These are phyloP conservation scores for Heliconius congener DNA, from an alignment of 1,140 invertebrate species.

Conservation along the genomic window DNA sequence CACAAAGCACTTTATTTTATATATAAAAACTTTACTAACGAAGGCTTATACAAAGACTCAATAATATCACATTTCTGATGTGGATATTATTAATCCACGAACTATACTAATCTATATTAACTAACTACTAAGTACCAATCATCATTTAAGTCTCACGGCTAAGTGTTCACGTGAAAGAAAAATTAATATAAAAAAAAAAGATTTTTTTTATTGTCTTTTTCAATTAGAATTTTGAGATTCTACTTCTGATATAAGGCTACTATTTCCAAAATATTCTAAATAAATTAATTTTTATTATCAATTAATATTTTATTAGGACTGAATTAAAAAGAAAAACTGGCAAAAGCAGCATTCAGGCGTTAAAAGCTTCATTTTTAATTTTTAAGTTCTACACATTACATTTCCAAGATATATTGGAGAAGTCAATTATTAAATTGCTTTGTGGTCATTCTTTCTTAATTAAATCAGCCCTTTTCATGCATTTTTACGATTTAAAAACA, in stretches of 20 bases:
- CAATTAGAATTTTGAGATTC: constrained; percentile 18
- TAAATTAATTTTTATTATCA: not conserved
- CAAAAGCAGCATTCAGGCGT: not conserved
- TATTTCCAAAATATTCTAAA: too few species aligned
- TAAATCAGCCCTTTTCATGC: not conserved
- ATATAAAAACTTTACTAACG: constrained; percentile 62
- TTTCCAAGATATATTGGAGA: not conserved
- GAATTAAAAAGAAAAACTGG: not conserved
- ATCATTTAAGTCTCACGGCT: constrained; percentile 39
- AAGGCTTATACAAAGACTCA: constrained; percentile 80
- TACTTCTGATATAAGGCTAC: constrained; percentile 2
- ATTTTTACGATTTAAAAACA: not conserved
- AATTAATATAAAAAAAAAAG: not conserved
- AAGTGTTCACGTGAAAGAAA: constrained; percentile 24
- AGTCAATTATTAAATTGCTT: not conserved
- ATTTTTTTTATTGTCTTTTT: not conserved
- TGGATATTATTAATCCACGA: constrained; percentile 81
- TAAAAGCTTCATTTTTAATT: not conserved
- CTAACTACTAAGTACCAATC: constrained; percentile 64
- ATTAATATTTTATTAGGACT: not conserved
- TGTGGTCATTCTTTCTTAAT: not conserved
- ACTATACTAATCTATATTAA: constrained; percentile 67
- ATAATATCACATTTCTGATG: constrained; percentile 83
- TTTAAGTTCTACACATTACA: not conserved
- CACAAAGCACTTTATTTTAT: constrained; percentile 67